Base-by-base conservation (phyloP, 2,888 invertebrate species). In the Ormyrus nitidulus region DNA sequence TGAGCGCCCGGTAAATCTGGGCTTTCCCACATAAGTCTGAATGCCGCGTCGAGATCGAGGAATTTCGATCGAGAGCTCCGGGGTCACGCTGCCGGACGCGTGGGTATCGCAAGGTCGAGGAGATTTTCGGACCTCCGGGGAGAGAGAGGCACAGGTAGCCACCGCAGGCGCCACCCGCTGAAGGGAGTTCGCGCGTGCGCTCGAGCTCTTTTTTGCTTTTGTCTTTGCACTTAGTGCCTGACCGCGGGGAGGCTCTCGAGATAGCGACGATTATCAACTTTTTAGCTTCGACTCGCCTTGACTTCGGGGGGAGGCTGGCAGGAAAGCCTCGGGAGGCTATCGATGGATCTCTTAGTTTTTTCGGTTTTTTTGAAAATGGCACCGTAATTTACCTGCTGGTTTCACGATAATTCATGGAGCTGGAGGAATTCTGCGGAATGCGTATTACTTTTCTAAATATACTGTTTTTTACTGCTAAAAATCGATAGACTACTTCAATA, bases 181-280 rank as follows among this genome's bases (percentile, higher is more conserved):
- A 69, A 54, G 79, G 46, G 72, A 49, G 13, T 34, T 61, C 61
- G 59, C 11, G 66, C 44, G 59, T 19, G 2, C 1, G 19, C 1
- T 19, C 19, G 19, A 19, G 19, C 19, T 0, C 19, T 19, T 19
- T 19, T 19, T 19, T 19, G 19, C 13, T 58, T 78, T 54, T 73
- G 56, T 53, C 68, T 68, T 62, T 66, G 49, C 8, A 6, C 48
- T 59, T 53, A 10, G 48, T n/a, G 44, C 44, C 19, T 19, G 59
- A 70, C 77, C 56, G 66, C 77, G 56, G 64, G 46, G 59, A 66
- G 56, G 71, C 44, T 1, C 65, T 71, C 46, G 74, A 74, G 74
- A 79, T 79, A 62, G 56, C 69, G 66, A 49, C 62, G 79, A 74
- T 79, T 62, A 19, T 19, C 19, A 19, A 19, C 19, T 19, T 19